These are phyloP conservation scores for Listronotus oregonensis DNA, from an alignment of 1,140 invertebrate genomes.

Conservation along the genomic window DNA sequence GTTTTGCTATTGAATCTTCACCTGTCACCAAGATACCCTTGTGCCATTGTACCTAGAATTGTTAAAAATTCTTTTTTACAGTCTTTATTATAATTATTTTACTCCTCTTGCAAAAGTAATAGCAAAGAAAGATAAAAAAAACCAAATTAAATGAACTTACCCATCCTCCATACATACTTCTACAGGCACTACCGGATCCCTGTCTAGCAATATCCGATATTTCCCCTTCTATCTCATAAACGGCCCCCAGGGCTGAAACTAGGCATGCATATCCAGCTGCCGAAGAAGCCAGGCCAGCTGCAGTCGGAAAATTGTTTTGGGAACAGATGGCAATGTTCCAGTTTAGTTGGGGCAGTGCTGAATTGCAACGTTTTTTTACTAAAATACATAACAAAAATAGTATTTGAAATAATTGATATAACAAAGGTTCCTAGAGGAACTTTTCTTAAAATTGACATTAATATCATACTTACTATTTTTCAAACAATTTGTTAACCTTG, in stretches of 20 bases:
- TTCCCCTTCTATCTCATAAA: constrained; percentile 80
- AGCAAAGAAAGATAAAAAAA: too few species aligned
- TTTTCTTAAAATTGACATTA: too few species aligned
- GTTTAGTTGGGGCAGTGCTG: constrained; percentile 52
- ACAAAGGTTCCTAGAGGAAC: not conserved
- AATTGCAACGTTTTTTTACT: constrained; percentile 50
- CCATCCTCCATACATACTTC: constrained; percentile 94
- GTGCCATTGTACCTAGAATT: constrained; percentile 73
- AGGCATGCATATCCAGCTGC: constrained; percentile 96
- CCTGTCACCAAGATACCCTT: constrained; percentile 65
- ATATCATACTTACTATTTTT: constrained; percentile 64
- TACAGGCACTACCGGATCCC: constrained; percentile 96
- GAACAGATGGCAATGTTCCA: constrained; percentile 90
- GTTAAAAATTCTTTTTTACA: too few species aligned
- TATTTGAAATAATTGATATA: constrained; percentile 5
- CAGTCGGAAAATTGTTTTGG: constrained; percentile 98
- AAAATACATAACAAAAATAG: constrained; percentile 30
- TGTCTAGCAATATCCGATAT: constrained; percentile 82
- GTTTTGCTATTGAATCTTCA: constrained; percentile 80
- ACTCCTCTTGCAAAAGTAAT: too few species aligned
- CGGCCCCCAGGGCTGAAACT: constrained; percentile 71
- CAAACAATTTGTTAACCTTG: constrained; percentile 78
- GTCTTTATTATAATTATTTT: too few species aligned
- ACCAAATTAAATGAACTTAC: constrained; percentile 57
- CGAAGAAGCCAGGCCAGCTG: constrained; percentile 95